Percentiles rank a stretch among this genome's conserved stretches.
Evolutionary conservation across 2,113 vertebrate species (phyloP).

Genomic region (Butorides virescens): DNA sequence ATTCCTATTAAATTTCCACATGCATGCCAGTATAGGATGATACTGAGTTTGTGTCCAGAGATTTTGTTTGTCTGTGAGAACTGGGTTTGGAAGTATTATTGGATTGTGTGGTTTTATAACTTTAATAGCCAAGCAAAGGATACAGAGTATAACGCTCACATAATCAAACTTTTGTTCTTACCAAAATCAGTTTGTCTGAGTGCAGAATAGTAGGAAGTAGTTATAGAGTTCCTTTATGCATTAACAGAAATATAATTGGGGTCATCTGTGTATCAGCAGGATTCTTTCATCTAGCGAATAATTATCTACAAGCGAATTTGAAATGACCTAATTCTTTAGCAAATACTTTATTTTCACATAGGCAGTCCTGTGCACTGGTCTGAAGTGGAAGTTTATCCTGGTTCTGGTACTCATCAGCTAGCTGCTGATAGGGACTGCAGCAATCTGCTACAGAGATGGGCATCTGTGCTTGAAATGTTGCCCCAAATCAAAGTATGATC

Average conservation of each 20-base stretch:
- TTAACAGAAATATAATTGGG: slow-evolving; percentile 22
- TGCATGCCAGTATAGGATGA: not conserved
- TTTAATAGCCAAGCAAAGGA: not conserved
- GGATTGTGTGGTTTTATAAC: not conserved
- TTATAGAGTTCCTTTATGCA: not conserved
- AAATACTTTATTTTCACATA: not conserved
- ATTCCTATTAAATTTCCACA: not conserved
- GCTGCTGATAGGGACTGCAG: not conserved
- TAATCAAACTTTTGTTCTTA: not conserved
- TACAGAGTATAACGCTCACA: not conserved
- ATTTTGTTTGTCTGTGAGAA: not conserved
- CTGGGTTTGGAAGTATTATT: not conserved
- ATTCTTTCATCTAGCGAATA: not conserved
- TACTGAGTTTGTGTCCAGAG: not conserved
- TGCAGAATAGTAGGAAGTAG: not conserved
- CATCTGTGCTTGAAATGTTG: not conserved
- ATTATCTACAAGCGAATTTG: not conserved
- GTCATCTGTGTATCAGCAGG: not conserved
- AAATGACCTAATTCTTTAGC: not conserved
- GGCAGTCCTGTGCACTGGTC: not conserved
- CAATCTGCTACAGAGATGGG: not conserved
- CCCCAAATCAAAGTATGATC: not conserved
- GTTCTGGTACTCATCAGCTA: not conserved
- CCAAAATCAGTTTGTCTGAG: not conserved
- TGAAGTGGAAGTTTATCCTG: not conserved